Evolutionary conservation across 2,888 invertebrate species (phyloP).

Genomic region (Lissocephala sabroskyi): DNA sequence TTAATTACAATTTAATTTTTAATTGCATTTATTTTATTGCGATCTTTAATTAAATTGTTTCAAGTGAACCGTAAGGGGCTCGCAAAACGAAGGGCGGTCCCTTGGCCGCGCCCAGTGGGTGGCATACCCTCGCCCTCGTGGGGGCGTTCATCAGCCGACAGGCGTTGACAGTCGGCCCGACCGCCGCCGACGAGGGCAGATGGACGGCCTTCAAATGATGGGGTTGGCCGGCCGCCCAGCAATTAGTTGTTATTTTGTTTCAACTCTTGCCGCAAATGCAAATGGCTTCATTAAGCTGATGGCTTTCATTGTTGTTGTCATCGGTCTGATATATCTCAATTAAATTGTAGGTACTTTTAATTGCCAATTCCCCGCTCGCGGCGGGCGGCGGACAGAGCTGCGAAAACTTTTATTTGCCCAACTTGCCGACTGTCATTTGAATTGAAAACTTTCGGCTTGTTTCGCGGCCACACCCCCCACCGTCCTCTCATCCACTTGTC

Average conservation of each 20-base stretch:
- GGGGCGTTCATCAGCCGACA: constrained; percentile 14
- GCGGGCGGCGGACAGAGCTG: no score
- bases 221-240: neutral
- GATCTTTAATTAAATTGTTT: constrained; percentile 57
- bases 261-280: constrained; percentile 6
- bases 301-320: constrained; percentile 9
- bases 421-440: no score
- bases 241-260: constrained; percentile 14
- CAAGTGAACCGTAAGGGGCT: neutral
- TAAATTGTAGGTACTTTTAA: constrained; percentile 19
- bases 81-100: no score
- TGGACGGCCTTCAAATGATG: neutral
- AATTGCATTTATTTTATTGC: constrained; percentile 59
- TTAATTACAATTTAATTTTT: constrained; percentile 51
- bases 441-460: neutral
- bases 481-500: no score
- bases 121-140: no score
- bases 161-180: constrained; percentile 14
- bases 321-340: constrained; percentile 19
- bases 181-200: neutral
- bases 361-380: constrained; percentile 23
- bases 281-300: constrained; percentile 24
- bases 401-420: no score
- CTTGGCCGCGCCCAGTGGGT: no score
- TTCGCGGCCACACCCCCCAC: neutral